Evolutionary conservation across 2,113 vertebrate species (phyloP).

Genomic region (Indicator maculatus): DNA sequence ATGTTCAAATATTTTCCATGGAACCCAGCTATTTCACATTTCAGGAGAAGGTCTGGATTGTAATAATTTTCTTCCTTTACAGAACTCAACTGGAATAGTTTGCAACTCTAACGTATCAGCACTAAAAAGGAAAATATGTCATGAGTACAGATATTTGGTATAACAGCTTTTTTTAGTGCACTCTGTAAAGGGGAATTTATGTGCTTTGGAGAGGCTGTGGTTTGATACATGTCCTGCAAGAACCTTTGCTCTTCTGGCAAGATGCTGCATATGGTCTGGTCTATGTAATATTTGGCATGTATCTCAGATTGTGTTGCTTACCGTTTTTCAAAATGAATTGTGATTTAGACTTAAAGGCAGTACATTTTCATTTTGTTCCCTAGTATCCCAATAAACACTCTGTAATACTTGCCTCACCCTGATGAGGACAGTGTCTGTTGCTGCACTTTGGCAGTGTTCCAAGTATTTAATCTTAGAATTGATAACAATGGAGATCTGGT

Average conservation of each 20-base stretch:
- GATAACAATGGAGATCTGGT: not conserved
- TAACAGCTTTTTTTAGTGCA: not conserved
- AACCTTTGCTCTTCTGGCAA: not conserved
- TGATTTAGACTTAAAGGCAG: not conserved
- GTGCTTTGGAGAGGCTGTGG: not conserved
- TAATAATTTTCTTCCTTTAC: not conserved
- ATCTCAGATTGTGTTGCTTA: not conserved
- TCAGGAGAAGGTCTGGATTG: not conserved
- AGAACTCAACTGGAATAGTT: not conserved
- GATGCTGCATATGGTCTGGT: not conserved
- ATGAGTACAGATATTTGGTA: not conserved
- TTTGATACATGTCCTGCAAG: not conserved
- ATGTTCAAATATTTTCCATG: not conserved
- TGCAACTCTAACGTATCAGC: not conserved
- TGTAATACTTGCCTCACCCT: not conserved
- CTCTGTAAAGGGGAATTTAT: not conserved
- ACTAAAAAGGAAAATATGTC: not conserved
- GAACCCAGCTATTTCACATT: not conserved
- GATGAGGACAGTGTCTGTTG: not conserved
- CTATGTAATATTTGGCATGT: not conserved
- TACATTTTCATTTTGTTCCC: not conserved
- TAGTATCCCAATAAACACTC: not conserved
- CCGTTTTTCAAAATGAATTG: not conserved
- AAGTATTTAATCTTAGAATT: not conserved
- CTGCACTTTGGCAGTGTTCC: not conserved